Percentiles rank a stretch among this genome's conserved stretches.
Evolutionary conservation across 2,888 invertebrate species (phyloP).

Genomic region (Agonopterix alstromeriana): DNA sequence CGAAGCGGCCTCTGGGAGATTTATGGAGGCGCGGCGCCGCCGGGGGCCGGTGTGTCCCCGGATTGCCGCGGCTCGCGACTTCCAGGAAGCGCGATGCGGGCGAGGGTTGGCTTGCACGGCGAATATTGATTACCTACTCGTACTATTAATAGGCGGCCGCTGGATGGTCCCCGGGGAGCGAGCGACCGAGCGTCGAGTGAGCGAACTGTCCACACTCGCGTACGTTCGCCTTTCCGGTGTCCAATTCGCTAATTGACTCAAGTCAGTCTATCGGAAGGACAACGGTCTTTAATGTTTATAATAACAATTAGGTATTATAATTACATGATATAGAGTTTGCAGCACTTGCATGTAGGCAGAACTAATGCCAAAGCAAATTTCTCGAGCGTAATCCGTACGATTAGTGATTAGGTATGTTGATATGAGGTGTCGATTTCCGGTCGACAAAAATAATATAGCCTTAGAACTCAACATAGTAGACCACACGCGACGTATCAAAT

Average conservation of each 20-base stretch:
- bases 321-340: no score
- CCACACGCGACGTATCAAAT: neutral
- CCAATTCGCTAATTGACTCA: slow-evolving; percentile 54
- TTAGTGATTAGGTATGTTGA: no score
- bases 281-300: no score
- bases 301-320: no score
- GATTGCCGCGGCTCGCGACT: slow-evolving; percentile 33
- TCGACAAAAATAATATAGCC: no score
- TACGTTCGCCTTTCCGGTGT: slow-evolving; percentile 38
- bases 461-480: neutral
- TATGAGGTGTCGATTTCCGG: no score
- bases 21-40: slow-evolving; percentile 69
- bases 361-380: no score
- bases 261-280: no score
- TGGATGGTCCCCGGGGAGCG: slow-evolving; percentile 15
- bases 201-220: neutral
- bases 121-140: slow-evolving; percentile 62
- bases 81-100: slow-evolving; percentile 61
- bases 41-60: slow-evolving; percentile 35
- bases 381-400: no score
- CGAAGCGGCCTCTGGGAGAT: slow-evolving; percentile 45
- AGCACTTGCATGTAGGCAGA: no score
- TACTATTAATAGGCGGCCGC: slow-evolving; percentile 56
- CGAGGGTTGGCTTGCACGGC: slow-evolving; percentile 46
- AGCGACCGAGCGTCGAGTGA: neutral